Percentiles rank a stretch among this genome's conserved stretches.
Conservation (phyloP, 2,797 vertebrate genomes). For the Mus caroli region DNA sequence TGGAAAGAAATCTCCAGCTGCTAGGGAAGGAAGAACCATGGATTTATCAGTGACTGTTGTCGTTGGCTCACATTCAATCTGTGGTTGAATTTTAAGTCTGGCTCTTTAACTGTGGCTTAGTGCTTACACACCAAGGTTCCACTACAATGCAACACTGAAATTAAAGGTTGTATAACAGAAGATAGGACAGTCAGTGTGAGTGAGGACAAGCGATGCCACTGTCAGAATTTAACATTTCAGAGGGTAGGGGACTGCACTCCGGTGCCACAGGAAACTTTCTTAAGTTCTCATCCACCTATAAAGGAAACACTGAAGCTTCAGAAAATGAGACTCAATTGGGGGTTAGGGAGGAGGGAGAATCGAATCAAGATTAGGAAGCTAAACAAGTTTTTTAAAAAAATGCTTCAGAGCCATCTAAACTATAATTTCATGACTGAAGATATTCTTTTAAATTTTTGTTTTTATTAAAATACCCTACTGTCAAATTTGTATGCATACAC, state of each 20-base stretch:
- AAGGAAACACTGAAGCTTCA: background rate
- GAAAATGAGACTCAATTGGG: background rate
- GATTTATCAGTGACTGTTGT: background rate
- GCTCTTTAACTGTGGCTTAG: conserved; percentile 58
- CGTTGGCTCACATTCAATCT: background rate
- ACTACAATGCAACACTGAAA: conserved; percentile 41
- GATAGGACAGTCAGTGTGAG: conserved; percentile 7
- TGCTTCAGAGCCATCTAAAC: conserved; percentile 6
- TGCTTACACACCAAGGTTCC: conserved; percentile 59
- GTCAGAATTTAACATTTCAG: conserved; percentile 39
- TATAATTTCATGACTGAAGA: conserved; percentile 9
- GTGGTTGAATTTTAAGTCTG: conserved; percentile 50
- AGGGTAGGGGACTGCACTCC: background rate
- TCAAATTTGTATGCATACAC: no score
- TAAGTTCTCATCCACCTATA: background rate
- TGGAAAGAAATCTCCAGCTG: conserved; percentile 32
- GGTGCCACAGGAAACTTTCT: background rate
- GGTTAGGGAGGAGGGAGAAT: background rate
- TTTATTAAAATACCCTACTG: background rate
- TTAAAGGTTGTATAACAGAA: background rate
- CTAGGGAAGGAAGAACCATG: background rate
- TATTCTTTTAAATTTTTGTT: background rate
- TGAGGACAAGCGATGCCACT: conserved; percentile 35
- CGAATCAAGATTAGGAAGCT: background rate
- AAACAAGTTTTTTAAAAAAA: conserved; percentile 24